These are phyloP conservation scores for Brienomyrus longianalis DNA, from an alignment of 2,113 vertebrate genomes.

Conservation along the genomic window DNA sequence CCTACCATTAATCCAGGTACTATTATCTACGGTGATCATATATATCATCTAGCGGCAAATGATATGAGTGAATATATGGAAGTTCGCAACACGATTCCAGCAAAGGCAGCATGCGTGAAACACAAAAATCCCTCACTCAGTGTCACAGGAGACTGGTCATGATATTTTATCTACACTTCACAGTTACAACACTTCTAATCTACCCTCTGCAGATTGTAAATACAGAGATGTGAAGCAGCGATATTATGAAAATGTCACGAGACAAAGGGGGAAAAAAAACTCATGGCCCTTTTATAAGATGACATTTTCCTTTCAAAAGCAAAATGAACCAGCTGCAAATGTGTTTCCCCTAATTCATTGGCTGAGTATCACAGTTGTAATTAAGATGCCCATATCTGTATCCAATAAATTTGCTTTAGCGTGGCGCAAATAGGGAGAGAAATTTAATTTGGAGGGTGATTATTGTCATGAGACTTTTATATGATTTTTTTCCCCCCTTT, in stretches of 20 bases:
- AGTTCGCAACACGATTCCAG: background rate
- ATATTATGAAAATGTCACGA: constrained; percentile 38
- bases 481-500: background rate
- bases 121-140: background rate
- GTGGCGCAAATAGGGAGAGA: constrained; percentile 13
- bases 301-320: constrained; percentile 28
- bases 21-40: background rate
- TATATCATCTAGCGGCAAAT: background rate
- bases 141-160: constrained; percentile 27
- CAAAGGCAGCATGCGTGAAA: background rate
- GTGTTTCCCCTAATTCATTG: constrained; percentile 25
- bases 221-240: constrained; percentile 35
- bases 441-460: constrained; percentile 31
- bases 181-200: constrained; percentile 33
- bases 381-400: constrained; percentile 27
- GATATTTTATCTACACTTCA: constrained; percentile 31
- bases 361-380: constrained; percentile 26
- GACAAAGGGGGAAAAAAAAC: constrained; percentile 19
- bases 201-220: constrained; percentile 30
- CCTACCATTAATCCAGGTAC: background rate
- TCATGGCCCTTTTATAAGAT: constrained; percentile 20
- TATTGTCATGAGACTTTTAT: constrained; percentile 28
- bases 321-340: constrained; percentile 22
- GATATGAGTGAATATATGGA: background rate
- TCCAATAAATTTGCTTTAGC: constrained; percentile 14